A percentile compares a stretch with the other conserved stretches of the same genome.
phyloP scores from a whole-genome alignment of 2,113 vertebrate species.

The Pollachius pollachius region DNA sequence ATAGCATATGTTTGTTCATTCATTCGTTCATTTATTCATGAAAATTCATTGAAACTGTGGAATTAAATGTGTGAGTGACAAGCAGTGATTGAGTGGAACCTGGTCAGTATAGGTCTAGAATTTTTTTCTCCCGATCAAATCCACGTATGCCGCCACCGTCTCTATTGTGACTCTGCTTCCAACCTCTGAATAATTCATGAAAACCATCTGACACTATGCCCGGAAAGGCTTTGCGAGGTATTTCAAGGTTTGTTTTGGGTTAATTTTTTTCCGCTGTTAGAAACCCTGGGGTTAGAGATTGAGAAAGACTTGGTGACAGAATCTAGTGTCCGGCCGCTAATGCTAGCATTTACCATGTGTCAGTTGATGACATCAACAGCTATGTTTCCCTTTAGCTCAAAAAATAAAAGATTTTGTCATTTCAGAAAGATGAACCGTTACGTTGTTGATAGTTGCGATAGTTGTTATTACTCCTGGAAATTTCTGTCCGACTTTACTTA shows the following conservation, averaged over 20 bases:
- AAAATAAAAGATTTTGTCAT: conserved; percentile 43
- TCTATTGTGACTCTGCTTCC: conserved; percentile 66
- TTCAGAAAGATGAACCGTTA: conserved; percentile 40
- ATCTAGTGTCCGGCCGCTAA: conserved; percentile 50
- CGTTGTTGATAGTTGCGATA: conserved; percentile 17
- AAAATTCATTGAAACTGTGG: conserved; percentile 30
- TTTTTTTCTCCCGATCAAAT: conserved; percentile 69
- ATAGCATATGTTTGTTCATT: too few relatives aligned
- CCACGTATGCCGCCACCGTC: conserved; percentile 56
- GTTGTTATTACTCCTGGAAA: conserved; percentile 47
- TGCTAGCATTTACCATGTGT: conserved; percentile 57
- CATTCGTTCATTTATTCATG: too few relatives aligned
- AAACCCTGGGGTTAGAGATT: conserved; percentile 68
- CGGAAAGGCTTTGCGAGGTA: conserved; percentile 64
- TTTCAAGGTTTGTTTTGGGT: conserved; percentile 56
- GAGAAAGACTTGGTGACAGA: conserved; percentile 65
- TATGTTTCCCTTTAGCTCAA: conserved; percentile 20
- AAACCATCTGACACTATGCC: conserved; percentile 69
- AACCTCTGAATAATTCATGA: conserved; percentile 73
- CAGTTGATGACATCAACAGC: conserved; percentile 65
- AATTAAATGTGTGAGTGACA: conserved; percentile 62
- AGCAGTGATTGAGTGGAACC: conserved; percentile 52
- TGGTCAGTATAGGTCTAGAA: conserved; percentile 54
- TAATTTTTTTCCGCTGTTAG: conserved; percentile 42
- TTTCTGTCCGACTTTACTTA: conserved; percentile 31